phyloP scores from a whole-genome alignment of 2,113 vertebrate species.

The Cervus canadensis region DNA sequence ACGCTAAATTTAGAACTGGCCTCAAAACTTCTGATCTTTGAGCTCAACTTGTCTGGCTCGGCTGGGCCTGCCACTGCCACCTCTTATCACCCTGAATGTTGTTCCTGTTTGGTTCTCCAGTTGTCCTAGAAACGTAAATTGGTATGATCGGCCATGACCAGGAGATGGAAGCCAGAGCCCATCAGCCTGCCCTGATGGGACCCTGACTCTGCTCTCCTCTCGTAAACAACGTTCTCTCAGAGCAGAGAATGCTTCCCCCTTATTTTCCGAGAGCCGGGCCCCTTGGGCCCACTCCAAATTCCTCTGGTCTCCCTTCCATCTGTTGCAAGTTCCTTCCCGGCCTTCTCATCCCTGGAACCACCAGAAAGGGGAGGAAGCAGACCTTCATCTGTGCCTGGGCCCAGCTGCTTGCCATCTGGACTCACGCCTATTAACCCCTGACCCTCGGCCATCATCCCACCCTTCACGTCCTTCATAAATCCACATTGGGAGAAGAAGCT shows the following conservation, averaged over 20 bases:
- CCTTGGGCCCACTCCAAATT: slow-evolving; percentile 60
- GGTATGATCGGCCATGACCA: slow-evolving; percentile 33
- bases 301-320: slow-evolving; percentile 48
- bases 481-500: neutral
- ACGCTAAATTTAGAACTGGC: slow-evolving; percentile 74
- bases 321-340: slow-evolving; percentile 44
- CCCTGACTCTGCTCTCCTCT: neutral
- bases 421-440: slow-evolving; percentile 37
- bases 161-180: slow-evolving; percentile 30
- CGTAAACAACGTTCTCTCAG: neutral
- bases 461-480: neutral
- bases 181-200: neutral
- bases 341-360: slow-evolving; percentile 28
- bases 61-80: neutral
- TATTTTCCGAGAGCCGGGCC: neutral
- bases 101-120: slow-evolving; percentile 50
- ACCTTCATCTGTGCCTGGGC: neutral
- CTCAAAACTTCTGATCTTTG: slow-evolving; percentile 75
- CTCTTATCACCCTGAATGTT: slow-evolving; percentile 43
- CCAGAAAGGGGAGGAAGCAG: slow-evolving; percentile 23
- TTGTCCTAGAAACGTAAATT: slow-evolving; percentile 66
- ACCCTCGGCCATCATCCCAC: neutral
- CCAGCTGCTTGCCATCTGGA: slow-evolving; percentile 60
- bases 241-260: slow-evolving; percentile 26
- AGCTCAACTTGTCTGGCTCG: slow-evolving; percentile 64